Base-by-base conservation (phyloP, 2,888 invertebrate genomes). In the Hemicrepidius hirtus region DNA sequence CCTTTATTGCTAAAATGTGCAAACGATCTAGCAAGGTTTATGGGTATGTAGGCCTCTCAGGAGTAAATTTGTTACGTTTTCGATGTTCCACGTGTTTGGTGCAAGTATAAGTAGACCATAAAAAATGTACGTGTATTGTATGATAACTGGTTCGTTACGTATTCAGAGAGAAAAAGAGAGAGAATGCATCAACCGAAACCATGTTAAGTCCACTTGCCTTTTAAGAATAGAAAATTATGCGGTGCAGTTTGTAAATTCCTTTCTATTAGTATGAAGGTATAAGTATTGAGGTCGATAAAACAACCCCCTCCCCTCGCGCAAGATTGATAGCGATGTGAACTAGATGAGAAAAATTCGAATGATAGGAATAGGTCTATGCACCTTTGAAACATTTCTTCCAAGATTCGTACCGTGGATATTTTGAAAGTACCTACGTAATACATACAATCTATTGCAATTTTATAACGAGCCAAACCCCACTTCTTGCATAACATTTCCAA, bases 181-280 rank as follows among this genome's bases (percentile, higher is more conserved):
- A n/a, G 55, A 55, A 57, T 66, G 66, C 66, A 66, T 66, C 66
- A 55, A 44, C 66, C 66, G 66, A 66, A 55, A 41, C 66, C 44
- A 65, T 65, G 66, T 57, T 66, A 55, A n/a, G 44, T 13, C 44
- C 37, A 40, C 13, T 24, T 55, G 55, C 66, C 41, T 28, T n/a
- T 12, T 53, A 18, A 53, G 28, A n/a, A 32, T 10, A 18, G 2
- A 3, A 24, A 3, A 24, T 24, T 24, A 24, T 24, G 24, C 2
- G 2, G 1, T 46, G 3, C 9, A 10, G 9, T 18, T 46, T 9
- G 6, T 18, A 16, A 18, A 10, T 6, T 18, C 3, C 9, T 46
- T 46, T 46, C 10, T 16, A 13, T 7, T 16, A 4, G 46, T 13
- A n/a, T 16, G 3, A 12, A 13, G 2, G 41, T 3, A 37, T 37